phyloP scores from a whole-genome alignment of 2,113 vertebrate species.

The Ophthalmolycus amberensis region DNA sequence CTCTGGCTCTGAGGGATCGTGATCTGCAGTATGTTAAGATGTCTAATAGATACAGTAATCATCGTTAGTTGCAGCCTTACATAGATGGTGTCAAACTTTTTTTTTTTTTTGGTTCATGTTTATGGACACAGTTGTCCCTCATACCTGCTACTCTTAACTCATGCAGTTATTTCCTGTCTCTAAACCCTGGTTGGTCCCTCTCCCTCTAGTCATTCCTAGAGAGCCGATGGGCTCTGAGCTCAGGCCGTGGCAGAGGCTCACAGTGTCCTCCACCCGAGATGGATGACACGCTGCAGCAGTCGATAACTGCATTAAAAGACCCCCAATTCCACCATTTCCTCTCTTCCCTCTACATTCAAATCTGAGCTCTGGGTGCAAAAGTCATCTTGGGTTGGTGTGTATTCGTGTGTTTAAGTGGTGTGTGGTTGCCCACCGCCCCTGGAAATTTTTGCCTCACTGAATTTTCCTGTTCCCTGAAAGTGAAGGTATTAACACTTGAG shows the following conservation, averaged over 20 bases:
- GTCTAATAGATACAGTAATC: not conserved
- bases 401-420: not conserved
- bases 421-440: not conserved
- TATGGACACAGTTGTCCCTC: not conserved
- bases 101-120: not conserved
- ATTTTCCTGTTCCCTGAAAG: conserved; percentile 15
- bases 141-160: not conserved
- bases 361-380: conserved; percentile 38
- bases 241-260: conserved; percentile 7
- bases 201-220: conserved; percentile 30
- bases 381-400: conserved; percentile 32
- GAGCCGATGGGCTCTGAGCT: conserved; percentile 34
- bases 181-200: not conserved
- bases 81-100: not conserved
- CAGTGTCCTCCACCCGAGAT: conserved; percentile 42
- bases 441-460: not conserved
- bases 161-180: not conserved
- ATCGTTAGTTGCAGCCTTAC: not conserved
- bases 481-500: conserved; percentile 30
- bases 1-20: not conserved
- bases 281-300: conserved; percentile 32
- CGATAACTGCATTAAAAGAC: conserved; percentile 50
- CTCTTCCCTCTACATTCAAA: conserved; percentile 24
- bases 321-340: conserved; percentile 9
- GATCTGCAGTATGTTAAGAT: not conserved